phyloP scores from a whole-genome alignment of 2,888 invertebrate species.

The Drosophila peninsularis region DNA sequence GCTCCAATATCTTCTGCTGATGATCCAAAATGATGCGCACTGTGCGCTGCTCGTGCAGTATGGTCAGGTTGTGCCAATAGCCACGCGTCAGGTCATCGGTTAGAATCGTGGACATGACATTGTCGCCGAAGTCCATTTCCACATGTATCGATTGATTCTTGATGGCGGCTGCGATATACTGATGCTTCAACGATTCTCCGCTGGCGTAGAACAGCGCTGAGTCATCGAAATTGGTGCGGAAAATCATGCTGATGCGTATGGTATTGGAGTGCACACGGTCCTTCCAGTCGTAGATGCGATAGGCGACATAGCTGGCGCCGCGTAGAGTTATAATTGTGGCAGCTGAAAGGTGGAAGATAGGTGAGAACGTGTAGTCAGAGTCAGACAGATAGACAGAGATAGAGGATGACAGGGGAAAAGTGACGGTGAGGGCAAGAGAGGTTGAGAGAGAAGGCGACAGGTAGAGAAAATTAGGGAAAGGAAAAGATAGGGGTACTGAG shows the following conservation, averaged over 20 bases:
- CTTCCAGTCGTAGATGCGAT: constrained; percentile 96
- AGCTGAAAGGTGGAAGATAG: constrained; percentile 86
- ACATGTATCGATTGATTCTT: constrained; percentile 93
- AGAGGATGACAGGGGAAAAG: background rate
- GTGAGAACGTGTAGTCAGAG: background rate
- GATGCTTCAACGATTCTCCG: constrained; percentile 93
- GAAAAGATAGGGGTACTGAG: too few species aligned
- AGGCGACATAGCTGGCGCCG: constrained; percentile 96
- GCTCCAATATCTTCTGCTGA: constrained; percentile 88
- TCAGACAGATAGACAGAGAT: background rate
- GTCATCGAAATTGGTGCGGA: constrained; percentile 95
- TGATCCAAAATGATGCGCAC: constrained; percentile 92
- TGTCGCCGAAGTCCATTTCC: constrained; percentile 94
- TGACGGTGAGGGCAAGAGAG: background rate
- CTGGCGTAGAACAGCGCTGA: constrained; percentile 97
- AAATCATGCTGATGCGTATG: constrained; percentile 94
- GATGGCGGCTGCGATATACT: constrained; percentile 95
- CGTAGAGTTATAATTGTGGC: constrained; percentile 94
- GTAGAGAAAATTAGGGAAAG: background rate
- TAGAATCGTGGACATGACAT: constrained; percentile 88
- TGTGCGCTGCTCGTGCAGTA: constrained; percentile 90
- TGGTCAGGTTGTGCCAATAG: constrained; percentile 95
- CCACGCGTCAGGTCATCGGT: constrained; percentile 90
- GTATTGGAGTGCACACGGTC: constrained; percentile 94
- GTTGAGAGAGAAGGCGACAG: background rate